Evolutionary conservation across 2,113 vertebrate genomes (phyloP).

Genomic region (Coregonus clupeaformis): DNA sequence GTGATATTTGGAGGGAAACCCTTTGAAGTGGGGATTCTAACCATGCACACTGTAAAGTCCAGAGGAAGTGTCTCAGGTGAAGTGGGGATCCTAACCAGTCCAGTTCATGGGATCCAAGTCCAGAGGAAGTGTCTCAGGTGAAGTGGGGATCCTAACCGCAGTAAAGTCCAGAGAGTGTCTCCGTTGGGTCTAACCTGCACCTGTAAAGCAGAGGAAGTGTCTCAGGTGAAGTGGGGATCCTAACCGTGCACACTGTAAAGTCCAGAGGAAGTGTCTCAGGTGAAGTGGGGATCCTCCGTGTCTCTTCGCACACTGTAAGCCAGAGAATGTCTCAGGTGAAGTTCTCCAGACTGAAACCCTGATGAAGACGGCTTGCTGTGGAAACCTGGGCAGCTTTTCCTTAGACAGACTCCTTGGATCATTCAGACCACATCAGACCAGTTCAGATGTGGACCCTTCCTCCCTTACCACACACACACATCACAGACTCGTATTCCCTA

Average conservation of each 20-base stretch:
- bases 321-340: conserved; percentile 9
- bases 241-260: conserved; percentile 16
- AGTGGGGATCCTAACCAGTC: no score
- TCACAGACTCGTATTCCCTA: no score
- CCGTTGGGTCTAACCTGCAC: no score
- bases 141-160: no score
- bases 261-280: not conserved
- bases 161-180: no score
- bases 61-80: not conserved
- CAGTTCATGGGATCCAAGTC: no score
- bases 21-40: conserved; percentile 50
- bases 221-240: conserved; percentile 37
- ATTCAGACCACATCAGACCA: no score
- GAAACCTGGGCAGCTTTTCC: not conserved
- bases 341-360: conserved; percentile 8
- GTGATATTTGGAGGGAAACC: conserved; percentile 22
- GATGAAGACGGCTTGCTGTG: not conserved
- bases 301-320: no score
- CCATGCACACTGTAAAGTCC: conserved; percentile 6
- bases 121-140: no score
- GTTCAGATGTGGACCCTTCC: not conserved
- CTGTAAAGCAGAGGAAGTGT: no score
- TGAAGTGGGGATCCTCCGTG: no score
- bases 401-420: no score
- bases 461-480: not conserved